Evolutionary conservation across 1,140 invertebrate species (phyloP), one percentile per base, ranked within the genome.

Genomic region (Planococcus citri): DNA sequence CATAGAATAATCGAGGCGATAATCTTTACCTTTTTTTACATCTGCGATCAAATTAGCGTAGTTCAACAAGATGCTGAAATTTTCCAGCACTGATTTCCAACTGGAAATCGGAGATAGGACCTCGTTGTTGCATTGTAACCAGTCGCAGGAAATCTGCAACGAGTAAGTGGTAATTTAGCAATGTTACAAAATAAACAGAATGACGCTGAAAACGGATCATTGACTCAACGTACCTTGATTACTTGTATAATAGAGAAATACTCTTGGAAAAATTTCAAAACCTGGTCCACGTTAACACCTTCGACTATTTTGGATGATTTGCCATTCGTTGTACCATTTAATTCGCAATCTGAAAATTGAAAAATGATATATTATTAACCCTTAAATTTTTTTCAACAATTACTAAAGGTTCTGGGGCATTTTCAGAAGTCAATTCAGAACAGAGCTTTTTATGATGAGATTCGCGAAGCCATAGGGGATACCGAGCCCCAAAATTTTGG

Each of bases 41-140:
- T 51, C 41, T 2, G 6, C 17, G 3, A 51, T 20, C 17, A 51
- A n/a, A 51, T 6, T 51, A 9, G 41, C 17, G 25, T 64, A 64
- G 25, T 64, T 64, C 22, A 64, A 25, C 22, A 64, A 24, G 10
- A 64, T 2, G 9, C 22, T 25, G 3, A 64, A 25, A 25, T 64
- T 64, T 64, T 64, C 60, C 6, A 64, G 6, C 6, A 64, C 60
- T 14, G 60, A 9, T 64, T 64, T 64, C 60, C 60, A 64, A 17
- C 60, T 27, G 6, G 60, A 6, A 24, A 64, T 64, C 10, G 60
- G 60, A 25, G 60, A 64, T 27, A 64, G 24, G 1, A 64, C 60
- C 3, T 64, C 60, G 3, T 22, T 64, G 24, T 64, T 64, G 25
- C 60, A 64, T 25, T 27, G 60, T 27, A 64, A 25, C 60, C 60